Percentiles rank a stretch among this genome's conserved stretches.
phyloP scores from a whole-genome alignment of 2,113 vertebrate genomes.

The Bubalus kerabau region DNA sequence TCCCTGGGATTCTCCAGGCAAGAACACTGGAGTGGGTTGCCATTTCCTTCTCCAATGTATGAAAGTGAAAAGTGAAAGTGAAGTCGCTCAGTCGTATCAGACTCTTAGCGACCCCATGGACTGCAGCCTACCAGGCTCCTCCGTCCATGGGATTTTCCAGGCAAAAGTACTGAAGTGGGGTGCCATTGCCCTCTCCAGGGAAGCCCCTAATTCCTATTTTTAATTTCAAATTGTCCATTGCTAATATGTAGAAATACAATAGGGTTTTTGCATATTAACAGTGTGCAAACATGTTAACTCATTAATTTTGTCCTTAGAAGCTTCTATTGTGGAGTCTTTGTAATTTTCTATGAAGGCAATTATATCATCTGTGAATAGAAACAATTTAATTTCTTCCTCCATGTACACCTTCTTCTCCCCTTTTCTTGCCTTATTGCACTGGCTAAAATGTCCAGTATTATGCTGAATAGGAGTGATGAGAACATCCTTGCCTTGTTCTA shows the following conservation, averaged over 20 bases:
- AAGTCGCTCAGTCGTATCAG: too few relatives aligned
- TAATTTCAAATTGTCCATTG: neutral
- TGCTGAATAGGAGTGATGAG: neutral
- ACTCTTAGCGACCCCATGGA: too few relatives aligned
- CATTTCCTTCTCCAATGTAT: too few relatives aligned
- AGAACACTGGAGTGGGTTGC: too few relatives aligned
- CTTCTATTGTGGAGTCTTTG: neutral
- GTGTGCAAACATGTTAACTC: neutral
- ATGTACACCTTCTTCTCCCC: neutral
- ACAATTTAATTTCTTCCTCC: neutral
- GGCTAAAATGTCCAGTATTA: neutral
- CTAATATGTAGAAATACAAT: neutral
- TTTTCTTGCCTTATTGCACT: constrained; percentile 32
- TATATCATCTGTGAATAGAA: neutral
- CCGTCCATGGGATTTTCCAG: too few relatives aligned
- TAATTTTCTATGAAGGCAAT: neutral
- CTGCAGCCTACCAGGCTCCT: too few relatives aligned
- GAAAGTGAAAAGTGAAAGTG: too few relatives aligned
- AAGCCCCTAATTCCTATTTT: neutral
- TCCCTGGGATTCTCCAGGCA: too few relatives aligned
- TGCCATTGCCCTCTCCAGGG: neutral
- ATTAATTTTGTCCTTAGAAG: neutral
- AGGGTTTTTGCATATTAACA: neutral
- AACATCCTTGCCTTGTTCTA: neutral
- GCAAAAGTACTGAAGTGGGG: too few relatives aligned